These are phyloP conservation scores for Callaeas wilsoni DNA, from an alignment of 2,113 vertebrate species.

Conservation along the genomic window DNA sequence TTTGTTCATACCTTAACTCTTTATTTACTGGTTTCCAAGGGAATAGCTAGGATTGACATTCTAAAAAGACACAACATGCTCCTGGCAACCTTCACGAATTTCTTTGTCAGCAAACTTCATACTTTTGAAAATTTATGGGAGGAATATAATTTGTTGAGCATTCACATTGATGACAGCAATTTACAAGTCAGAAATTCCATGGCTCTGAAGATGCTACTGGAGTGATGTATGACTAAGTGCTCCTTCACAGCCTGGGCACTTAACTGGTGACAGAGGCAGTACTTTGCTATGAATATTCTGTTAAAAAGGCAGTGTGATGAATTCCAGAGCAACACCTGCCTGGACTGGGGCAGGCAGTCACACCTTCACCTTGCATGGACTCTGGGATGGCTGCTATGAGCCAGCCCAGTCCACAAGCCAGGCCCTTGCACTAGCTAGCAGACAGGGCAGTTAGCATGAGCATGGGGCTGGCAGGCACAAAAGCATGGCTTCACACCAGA, in stretches of 20 bases:
- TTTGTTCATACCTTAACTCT: conserved; percentile 54
- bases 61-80: neutral
- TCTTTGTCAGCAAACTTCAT: neutral
- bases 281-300: neutral
- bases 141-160: neutral
- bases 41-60: neutral
- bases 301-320: neutral
- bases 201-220: neutral
- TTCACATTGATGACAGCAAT: neutral
- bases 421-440: neutral
- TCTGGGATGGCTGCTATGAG: neutral
- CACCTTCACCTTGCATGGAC: rapidly evolving
- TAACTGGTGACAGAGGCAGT: neutral
- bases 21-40: conserved; percentile 28
- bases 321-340: neutral
- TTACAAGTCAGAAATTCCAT: neutral
- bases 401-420: neutral
- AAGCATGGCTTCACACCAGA: neutral
- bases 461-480: neutral
- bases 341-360: neutral
- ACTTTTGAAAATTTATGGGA: neutral
- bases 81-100: neutral
- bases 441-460: neutral
- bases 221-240: neutral
- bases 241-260: neutral